A percentile compares a stretch with the other conserved stretches of the same genome.
Evolutionary conservation across 2,113 vertebrate species (phyloP).

Genomic region (Petroica traversi): DNA sequence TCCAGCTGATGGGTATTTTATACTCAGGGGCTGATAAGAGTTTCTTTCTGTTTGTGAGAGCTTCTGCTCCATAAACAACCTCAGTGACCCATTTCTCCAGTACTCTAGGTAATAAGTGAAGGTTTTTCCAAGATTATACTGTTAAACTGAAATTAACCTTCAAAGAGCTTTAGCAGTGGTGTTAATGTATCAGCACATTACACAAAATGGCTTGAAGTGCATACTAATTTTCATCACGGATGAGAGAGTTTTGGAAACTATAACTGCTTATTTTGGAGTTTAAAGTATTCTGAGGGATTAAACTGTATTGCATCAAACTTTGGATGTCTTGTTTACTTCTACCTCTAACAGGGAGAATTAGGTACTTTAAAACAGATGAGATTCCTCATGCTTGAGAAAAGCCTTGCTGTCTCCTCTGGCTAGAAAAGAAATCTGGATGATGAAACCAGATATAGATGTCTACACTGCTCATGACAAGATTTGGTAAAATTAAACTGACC

Average conservation of each 20-base stretch:
- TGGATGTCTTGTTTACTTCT: neutral
- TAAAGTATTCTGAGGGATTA: neutral
- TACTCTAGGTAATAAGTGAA: neutral
- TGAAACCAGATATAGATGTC: neutral
- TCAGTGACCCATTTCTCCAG: constrained; percentile 1
- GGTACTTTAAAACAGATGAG: neutral
- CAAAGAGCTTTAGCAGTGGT: neutral
- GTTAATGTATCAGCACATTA: neutral
- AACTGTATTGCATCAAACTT: neutral
- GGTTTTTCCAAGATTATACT: neutral
- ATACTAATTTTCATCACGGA: neutral
- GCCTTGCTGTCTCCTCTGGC: neutral
- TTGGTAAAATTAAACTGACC: neutral
- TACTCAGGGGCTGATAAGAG: neutral
- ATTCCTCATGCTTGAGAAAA: neutral
- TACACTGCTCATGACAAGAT: neutral
- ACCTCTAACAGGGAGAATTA: neutral
- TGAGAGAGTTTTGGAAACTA: neutral
- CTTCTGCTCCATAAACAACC: neutral
- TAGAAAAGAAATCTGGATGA: neutral
- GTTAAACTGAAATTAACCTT: constrained; percentile 25
- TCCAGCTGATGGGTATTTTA: neutral
- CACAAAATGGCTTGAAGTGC: neutral
- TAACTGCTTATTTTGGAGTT: neutral
- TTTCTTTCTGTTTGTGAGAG: neutral